Base-by-base conservation (phyloP, 2,888 invertebrate species). In the Atethmia centrago region DNA sequence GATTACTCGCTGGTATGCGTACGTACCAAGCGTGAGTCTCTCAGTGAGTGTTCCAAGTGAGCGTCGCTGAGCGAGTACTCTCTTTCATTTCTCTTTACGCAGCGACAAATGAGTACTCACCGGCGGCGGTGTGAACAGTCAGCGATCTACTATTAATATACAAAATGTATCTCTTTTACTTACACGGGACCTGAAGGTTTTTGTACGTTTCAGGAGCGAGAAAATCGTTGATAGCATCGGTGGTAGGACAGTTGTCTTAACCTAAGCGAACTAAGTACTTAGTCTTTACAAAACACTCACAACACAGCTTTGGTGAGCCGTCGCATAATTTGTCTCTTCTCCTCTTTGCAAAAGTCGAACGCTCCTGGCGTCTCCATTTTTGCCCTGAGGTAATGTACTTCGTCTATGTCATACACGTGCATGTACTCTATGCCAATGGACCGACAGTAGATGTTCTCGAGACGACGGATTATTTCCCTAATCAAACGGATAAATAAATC, bases 401-500 rank as follows among this genome's bases (percentile, higher is more conserved):
- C 97, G 85, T 98, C 98, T 85, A 97, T 89, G 87, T 97, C 97
- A 90, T 97, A 97, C 85, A 98, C 95, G 89, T 98, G 98, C 98
- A 98, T 98, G 93, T 97, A 98, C 92, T 98, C 98, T 9, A 97
- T 96, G 65, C 98, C 98, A 80, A 98, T 98, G 53, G 97, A 96
- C 10, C 96, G 92, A 90, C 98, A 98, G 92, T 98, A 98, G 36
- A 97, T 97, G 42, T 94, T 89, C 96, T 98, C 97, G 45, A 98
- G 92, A 0, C 98, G 96, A 2, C 88, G 86, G 62, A 98, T 95
- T 84, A 98, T 98, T 88, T 98, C 98, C 76, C 97, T 96, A 74
- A 4, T 58, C 56, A 58, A 45, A 58, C 40, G 28, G 8, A 62
- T 16, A 40, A 58, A 58, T 51, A 14, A 42, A 58, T 63, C 7